These are phyloP conservation scores for Acropora yongei DNA, from an alignment of 64 coral and sea anemone species.

Conservation along the genomic window DNA sequence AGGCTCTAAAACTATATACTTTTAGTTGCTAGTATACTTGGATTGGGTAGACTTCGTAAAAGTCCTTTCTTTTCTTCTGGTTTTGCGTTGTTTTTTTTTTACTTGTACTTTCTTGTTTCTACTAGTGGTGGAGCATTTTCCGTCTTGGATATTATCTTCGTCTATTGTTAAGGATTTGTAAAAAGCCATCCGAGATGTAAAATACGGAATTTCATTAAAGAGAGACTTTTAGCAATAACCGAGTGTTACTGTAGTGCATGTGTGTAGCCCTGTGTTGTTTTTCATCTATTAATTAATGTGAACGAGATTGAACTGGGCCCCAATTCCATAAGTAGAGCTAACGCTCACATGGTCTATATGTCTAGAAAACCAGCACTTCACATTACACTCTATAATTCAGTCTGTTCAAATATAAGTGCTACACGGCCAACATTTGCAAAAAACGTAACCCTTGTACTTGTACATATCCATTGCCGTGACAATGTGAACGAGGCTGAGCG, in stretches of 20 bases:
- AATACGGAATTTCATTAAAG: constrained; percentile 44
- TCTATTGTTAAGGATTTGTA: background rate
- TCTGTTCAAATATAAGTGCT: too few relatives aligned
- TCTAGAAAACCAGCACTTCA: too few relatives aligned
- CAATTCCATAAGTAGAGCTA: too few relatives aligned
- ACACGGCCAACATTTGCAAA: too few relatives aligned
- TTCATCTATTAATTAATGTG: too few relatives aligned
- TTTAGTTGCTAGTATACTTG: background rate
- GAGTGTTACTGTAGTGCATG: background rate
- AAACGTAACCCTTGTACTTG: too few relatives aligned
- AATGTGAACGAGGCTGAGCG: too few relatives aligned
- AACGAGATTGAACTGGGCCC: too few relatives aligned
- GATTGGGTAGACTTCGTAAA: background rate
- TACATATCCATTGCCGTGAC: too few relatives aligned
- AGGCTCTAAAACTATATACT: background rate
- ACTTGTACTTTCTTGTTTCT: background rate
- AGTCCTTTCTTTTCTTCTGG: background rate
- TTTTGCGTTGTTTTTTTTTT: background rate
- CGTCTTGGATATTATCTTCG: background rate
- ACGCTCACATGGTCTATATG: too few relatives aligned
- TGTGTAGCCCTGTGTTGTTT: too few relatives aligned
- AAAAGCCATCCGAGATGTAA: constrained; percentile 53
- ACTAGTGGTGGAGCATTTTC: background rate
- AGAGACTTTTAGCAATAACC: constrained; percentile 33
- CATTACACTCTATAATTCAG: too few relatives aligned